Conservation (phyloP, 2,113 vertebrate species). For the Ciconia stormi region DNA sequence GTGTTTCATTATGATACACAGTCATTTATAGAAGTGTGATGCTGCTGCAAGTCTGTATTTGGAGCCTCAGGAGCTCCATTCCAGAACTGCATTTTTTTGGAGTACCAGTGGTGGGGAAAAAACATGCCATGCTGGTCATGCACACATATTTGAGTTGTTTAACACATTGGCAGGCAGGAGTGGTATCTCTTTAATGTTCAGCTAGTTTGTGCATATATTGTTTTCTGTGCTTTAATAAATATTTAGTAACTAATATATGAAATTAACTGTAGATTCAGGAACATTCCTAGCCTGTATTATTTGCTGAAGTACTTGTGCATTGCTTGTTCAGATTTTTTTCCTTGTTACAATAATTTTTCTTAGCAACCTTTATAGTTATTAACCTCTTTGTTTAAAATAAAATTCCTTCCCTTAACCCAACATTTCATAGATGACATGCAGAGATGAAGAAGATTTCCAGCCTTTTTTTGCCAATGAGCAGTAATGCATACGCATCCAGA, state of each 20-base stretch:
- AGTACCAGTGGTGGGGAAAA: background rate
- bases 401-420: conserved; percentile 32
- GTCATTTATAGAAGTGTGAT: background rate
- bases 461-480: background rate
- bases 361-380: background rate
- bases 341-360: background rate
- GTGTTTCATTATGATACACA: background rate
- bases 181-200: background rate
- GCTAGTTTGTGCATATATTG: background rate
- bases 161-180: background rate
- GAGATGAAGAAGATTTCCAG: conserved; percentile 21
- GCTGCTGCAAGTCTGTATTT: background rate
- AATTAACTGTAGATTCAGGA: background rate
- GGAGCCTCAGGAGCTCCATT: background rate
- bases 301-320: background rate
- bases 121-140: background rate
- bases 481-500: conserved; percentile 15
- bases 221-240: background rate
- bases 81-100: background rate
- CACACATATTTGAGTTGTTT: accelerated
- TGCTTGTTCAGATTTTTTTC: background rate
- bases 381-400: conserved; percentile 25
- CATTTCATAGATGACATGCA: conserved; percentile 14
- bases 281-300: background rate
- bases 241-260: background rate